phyloP scores from a whole-genome alignment of 2,113 vertebrate species.

The Gadus macrocephalus region DNA sequence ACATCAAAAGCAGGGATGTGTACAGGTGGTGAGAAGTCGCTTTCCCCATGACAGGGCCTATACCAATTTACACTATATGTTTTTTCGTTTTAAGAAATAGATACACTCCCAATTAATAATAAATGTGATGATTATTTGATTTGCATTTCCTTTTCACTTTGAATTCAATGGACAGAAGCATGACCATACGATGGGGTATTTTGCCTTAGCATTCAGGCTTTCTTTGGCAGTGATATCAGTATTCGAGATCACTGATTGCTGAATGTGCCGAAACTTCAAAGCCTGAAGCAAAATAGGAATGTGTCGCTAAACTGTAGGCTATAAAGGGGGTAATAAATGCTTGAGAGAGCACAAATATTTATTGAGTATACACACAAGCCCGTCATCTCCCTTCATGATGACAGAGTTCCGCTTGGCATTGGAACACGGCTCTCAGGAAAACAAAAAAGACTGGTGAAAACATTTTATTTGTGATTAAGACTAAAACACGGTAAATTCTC shows the following conservation, averaged over 20 bases:
- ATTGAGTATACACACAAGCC: constrained; percentile 41
- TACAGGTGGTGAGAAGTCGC: no score
- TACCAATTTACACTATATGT: no score
- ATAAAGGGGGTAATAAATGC: constrained; percentile 27
- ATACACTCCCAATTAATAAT: no score
- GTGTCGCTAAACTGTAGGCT: constrained; percentile 45
- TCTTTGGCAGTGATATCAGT: constrained; percentile 25
- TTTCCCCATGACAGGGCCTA: no score
- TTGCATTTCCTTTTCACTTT: no score
- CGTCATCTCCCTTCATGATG: constrained; percentile 27
- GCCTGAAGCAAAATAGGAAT: constrained; percentile 35
- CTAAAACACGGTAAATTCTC: constrained; percentile 35
- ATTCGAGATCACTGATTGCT: constrained; percentile 20
- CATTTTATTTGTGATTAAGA: constrained; percentile 7
- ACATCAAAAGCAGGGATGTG: no score
- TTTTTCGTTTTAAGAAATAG: no score
- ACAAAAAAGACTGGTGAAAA: constrained; percentile 6
- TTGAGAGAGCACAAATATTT: constrained; percentile 21
- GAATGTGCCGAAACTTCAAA: constrained; percentile 37
- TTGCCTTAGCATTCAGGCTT: background rate
- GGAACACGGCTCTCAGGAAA: constrained; percentile 22
- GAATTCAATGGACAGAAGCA: no score
- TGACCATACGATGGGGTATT: no score
- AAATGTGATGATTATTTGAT: no score
- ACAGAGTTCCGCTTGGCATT: constrained; percentile 14